phyloP scores from a whole-genome alignment of 2,888 invertebrate species.

The Oligia latruncula region DNA sequence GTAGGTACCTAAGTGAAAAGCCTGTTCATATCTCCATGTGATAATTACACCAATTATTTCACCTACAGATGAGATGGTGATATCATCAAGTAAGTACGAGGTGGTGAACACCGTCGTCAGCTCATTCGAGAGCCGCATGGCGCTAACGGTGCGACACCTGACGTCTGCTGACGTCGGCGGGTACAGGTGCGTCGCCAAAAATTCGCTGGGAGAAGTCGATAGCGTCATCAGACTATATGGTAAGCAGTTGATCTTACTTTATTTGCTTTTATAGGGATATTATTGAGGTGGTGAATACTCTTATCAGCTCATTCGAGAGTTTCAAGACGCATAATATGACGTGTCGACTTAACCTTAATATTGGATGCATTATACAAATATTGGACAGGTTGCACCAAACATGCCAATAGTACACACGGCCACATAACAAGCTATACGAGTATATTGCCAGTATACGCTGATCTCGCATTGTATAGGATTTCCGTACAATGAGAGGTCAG shows the following conservation, averaged over 20 bases:
- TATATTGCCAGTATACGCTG: too few species aligned
- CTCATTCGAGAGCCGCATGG: constrained; percentile 95
- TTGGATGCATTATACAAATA: neutral
- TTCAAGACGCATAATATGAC: too few species aligned
- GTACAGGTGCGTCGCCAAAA: constrained; percentile 96
- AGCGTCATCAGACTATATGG: constrained; percentile 96
- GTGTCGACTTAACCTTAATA: neutral
- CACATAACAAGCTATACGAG: too few species aligned
- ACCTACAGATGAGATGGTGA: constrained; percentile 94
- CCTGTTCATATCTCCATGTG: neutral
- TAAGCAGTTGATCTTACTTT: constrained; percentile 84
- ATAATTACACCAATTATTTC: neutral
- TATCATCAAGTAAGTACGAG: constrained; percentile 94
- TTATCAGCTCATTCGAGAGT: neutral
- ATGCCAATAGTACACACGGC: too few species aligned
- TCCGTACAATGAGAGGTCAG: too few species aligned
- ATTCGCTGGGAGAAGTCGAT: constrained; percentile 96
- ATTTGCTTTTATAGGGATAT: neutral
- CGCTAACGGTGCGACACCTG: constrained; percentile 93
- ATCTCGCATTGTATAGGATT: too few species aligned
- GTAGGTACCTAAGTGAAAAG: neutral
- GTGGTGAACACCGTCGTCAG: constrained; percentile 93
- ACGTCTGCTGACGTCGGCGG: constrained; percentile 94
- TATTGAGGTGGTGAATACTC: neutral
- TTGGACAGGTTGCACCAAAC: neutral